Base-by-base conservation (phyloP, 2,113 vertebrate genomes). In the Arenaria interpres region DNA sequence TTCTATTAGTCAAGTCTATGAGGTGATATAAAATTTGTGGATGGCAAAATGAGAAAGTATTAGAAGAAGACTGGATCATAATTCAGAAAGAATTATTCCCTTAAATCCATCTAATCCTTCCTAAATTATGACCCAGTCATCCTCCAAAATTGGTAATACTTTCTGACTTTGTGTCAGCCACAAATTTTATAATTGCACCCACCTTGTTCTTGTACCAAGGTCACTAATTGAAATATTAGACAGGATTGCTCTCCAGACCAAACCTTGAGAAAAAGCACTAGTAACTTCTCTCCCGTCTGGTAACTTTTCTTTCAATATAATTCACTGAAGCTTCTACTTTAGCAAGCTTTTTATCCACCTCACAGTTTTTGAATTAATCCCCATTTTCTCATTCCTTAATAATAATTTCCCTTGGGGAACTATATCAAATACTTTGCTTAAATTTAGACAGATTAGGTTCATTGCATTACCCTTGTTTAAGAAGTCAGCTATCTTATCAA, bases 11-110 rank as follows among this genome's bases (percentile, higher is more conserved):
- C 75, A 96, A 82, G 66, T 75, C 85, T 94, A 85, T 77, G 85
- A 95, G 75, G 86, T 77, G 64, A 35, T 19, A 83, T 62, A 92
- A 95, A 86, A 96, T 84, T 63, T 75, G 51, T 71, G 46, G 59
- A 80, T 84, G 80, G 88, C 91, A 96, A 93, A 90, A 96, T 93
- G 68, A 95, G 56, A 59, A 96, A 93, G 33, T 67, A 67, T 23
- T 93, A 72, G 43, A 81, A 25, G 72, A 88, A 74, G 32, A 66
- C 41, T 77, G 67, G 32, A 43, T 78, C 72, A 46, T 95, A 92
- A 93, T 67, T 96, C 76, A 96, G 30, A 77, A 86, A 90, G n/a
- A 96, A 77, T 83, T 92, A 76, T 83, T 88, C 83, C 71, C 72
- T 82, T 60, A 76, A 90, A 37, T 53, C 37, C 39, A 81, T 63